Evolutionary conservation across 2,888 invertebrate genomes (phyloP).

Genomic region (Apamea crenata): DNA sequence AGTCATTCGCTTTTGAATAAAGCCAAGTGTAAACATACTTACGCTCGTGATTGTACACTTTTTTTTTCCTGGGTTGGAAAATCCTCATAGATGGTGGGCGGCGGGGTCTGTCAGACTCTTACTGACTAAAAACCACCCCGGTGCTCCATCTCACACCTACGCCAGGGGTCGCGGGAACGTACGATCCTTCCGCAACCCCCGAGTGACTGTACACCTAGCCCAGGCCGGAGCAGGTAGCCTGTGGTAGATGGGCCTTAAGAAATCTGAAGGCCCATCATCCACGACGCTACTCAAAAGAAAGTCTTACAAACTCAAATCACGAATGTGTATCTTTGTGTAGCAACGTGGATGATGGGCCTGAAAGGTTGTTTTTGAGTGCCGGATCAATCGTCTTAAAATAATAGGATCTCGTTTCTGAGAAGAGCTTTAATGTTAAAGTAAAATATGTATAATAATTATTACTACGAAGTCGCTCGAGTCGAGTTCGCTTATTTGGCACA

Average conservation of each 20-base stretch:
- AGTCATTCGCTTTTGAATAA: too few relatives aligned
- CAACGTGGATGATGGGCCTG: not conserved
- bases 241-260: not conserved
- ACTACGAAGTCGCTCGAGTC: not conserved
- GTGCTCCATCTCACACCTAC: too few relatives aligned
- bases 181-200: too few relatives aligned
- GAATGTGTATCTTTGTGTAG: not conserved
- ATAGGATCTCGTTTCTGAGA: not conserved
- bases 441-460: not conserved
- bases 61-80: too few relatives aligned
- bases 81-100: too few relatives aligned
- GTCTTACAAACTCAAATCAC: not conserved
- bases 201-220: not conserved
- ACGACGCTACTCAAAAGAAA: not conserved
- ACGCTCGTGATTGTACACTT: too few relatives aligned
- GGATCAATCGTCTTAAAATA: not conserved
- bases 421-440: not conserved
- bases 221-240: not conserved
- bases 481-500: not conserved
- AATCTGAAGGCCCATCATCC: not conserved
- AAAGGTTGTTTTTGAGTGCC: not conserved
- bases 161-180: too few relatives aligned
- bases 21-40: too few relatives aligned
- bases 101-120: too few relatives aligned
- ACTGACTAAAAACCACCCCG: too few relatives aligned